phyloP scores from a whole-genome alignment of 2,797 vertebrate genomes.

The Xenentodon cancila region DNA sequence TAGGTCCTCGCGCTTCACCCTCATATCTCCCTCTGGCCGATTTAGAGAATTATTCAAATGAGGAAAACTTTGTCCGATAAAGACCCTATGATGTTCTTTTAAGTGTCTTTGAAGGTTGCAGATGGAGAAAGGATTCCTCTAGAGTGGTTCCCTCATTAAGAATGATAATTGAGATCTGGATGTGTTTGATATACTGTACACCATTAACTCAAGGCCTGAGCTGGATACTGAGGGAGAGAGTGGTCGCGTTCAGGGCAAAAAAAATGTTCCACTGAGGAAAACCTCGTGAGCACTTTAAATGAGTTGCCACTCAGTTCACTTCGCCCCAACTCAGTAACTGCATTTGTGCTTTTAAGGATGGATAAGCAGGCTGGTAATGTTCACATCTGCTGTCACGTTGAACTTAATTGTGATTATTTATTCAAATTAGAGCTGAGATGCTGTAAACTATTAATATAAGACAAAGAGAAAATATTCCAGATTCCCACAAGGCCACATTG shows the following conservation, averaged over 20 bases:
- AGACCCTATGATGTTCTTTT: conserved; percentile 76
- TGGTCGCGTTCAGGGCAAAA: conserved; percentile 37
- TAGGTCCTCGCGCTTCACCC: conserved; percentile 58
- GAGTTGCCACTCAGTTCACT: conserved; percentile 15
- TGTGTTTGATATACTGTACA: conserved; percentile 73
- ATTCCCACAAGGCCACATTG: too few species aligned
- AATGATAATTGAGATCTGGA: conserved; percentile 77
- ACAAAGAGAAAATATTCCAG: too few species aligned
- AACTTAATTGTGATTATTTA: too few species aligned
- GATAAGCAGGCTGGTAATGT: too few species aligned
- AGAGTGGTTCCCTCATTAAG: conserved; percentile 74
- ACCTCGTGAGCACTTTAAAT: conserved; percentile 34
- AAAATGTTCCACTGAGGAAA: conserved; percentile 40
- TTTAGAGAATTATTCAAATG: conserved; percentile 80
- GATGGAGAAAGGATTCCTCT: conserved; percentile 72
- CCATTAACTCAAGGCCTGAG: conserved; percentile 66
- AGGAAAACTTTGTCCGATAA: conserved; percentile 77
- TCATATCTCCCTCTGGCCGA: conserved; percentile 67
- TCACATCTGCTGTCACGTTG: too few species aligned
- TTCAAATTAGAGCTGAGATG: too few species aligned
- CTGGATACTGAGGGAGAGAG: conserved; percentile 47
- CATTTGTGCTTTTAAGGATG: background rate
- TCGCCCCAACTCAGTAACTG: conserved; percentile 6
- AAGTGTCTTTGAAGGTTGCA: conserved; percentile 81
- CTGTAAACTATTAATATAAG: too few species aligned